Conservation (phyloP, 2,797 vertebrate genomes). For the Hoplostethus mediterraneus region DNA sequence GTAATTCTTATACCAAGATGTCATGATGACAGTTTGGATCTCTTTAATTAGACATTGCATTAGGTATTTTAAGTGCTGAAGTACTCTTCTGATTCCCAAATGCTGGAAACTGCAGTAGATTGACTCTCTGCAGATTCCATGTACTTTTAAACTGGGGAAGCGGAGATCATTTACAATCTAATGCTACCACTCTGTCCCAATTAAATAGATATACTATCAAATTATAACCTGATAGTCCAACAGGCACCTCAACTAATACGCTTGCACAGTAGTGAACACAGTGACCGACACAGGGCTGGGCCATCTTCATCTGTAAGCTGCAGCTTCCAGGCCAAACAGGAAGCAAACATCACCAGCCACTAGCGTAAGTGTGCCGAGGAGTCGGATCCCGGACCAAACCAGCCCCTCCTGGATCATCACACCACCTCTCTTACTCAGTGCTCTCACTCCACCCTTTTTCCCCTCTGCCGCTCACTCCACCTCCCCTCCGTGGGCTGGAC, state of each 20-base stretch:
- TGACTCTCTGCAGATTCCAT: neutral
- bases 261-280: slow-evolving; percentile 28
- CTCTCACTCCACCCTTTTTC: slow-evolving; percentile 53
- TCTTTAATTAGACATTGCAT: slow-evolving; percentile 8
- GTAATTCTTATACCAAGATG: slow-evolving; percentile 48
- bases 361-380: slow-evolving; percentile 40
- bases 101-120: slow-evolving; percentile 12
- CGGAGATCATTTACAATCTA: neutral
- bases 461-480: slow-evolving; percentile 31
- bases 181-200: neutral
- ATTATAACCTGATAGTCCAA: neutral
- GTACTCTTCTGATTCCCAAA: slow-evolving; percentile 24
- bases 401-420: slow-evolving; percentile 41
- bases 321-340: slow-evolving; percentile 36
- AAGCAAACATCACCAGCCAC: slow-evolving; percentile 52
- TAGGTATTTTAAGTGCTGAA: neutral
- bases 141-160: neutral
- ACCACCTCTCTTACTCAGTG: slow-evolving; percentile 37
- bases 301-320: slow-evolving; percentile 12
- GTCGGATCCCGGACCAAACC: slow-evolving; percentile 46
- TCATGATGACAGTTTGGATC: slow-evolving; percentile 35
- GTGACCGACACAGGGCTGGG: slow-evolving; percentile 29
- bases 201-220: neutral
- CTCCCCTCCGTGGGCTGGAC: slow-evolving; percentile 15
- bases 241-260: slow-evolving; percentile 28